Evolutionary conservation across 2,797 vertebrate genomes (phyloP), one percentile per base, ranked within the genome.

Genomic region (Danio aesculapii): DNA sequence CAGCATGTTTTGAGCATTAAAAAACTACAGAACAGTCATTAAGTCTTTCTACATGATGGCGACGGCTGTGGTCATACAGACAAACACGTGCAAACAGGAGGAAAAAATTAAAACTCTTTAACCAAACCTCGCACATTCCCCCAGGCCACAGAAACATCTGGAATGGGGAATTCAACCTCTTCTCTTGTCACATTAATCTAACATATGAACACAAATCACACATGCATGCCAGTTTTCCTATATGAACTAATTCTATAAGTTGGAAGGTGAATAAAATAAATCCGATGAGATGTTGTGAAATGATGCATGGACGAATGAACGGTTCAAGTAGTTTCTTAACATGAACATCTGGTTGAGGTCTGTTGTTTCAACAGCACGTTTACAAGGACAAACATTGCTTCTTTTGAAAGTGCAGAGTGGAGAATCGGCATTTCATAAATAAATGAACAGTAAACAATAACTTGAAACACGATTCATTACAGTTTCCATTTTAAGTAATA

Each of bases 81-180:
- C 47, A 57, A 47, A 71, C 7, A 1, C 12, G 75, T 6, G 53
- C 55, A 75, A 53, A 59, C 74, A 75, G 53, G 43, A 85, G 73
- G 72, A 68, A 84, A 68, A 58, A 81, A 82, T 84, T 72, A 46
- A 11, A 52, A 74, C 16, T 75, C n/a, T 62, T 71, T 46, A 82
- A 61, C 43, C 43, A 76, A 75, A 66, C 46, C 50, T 19, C 70
- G 77, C 53, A 61, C n/a, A 19, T 86, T 84, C 71, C 82, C 76
- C 61, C 13, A 6, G 70, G 79, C 70, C 58, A 74, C 19, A 75
- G 49, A 50, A 84, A 88, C 86, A 89, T 90, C 86, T 88, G 85
- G 81, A 87, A 53, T 57, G 8, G 9, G 2, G 67, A 17, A 63
- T 64, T 17, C 19, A 57, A 41, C 61, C 61, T 73, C 47, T 77